Base-by-base conservation (phyloP, 2,797 vertebrate genomes). In the Anguilla marmorata region DNA sequence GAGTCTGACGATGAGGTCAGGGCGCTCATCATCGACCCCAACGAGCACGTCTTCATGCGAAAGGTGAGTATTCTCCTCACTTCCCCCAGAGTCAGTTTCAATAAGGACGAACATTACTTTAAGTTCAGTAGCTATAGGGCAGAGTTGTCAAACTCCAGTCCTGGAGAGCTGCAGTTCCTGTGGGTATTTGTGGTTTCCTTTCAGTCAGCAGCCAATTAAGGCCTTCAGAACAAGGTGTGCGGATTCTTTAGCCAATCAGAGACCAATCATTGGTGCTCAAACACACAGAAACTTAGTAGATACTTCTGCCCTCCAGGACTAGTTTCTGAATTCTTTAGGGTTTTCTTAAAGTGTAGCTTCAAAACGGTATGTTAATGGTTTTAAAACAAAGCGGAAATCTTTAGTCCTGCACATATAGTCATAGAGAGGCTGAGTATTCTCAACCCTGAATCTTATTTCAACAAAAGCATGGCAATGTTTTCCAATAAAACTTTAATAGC, bases 1-100 rank as follows among this genome's bases (percentile, higher is more conserved):
- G 97, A 98, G 4, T 85, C 94, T 0, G 97, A 98, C 0, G 98
- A 98, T 1, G 97, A 98, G 88, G 96, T 96, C 91, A 97, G 97
- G 48, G 96, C 97, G 45, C 93, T 98, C 41, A 96, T 97, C 84
- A 95, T 98, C 58, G 93, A 96, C 91, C 96, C 97, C 0, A 96
- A 93, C 85, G 96, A 98, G 89, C 97, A 97, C 0, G 90, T 97
- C 0, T 66, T 98, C 45, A 94, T 97, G 27, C 92, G 95, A 74
- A 97, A 97, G 96, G 98, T 98, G 90, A 89, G 91, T 50, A 8
- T 19, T 33, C 9, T 69, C 8, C 8, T 54, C 27, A 21, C 69
- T 24, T 19, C 14, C 30, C 6, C n/a, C 52, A 8, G 14, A 16
- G 3, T 66, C 85, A 27, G 37, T 0, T 48, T 48, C 8, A 24